A percentile compares a stretch with the other conserved stretches of the same genome.
phyloP scores from a whole-genome alignment of 2,797 vertebrate species.

The Danio aesculapii region DNA sequence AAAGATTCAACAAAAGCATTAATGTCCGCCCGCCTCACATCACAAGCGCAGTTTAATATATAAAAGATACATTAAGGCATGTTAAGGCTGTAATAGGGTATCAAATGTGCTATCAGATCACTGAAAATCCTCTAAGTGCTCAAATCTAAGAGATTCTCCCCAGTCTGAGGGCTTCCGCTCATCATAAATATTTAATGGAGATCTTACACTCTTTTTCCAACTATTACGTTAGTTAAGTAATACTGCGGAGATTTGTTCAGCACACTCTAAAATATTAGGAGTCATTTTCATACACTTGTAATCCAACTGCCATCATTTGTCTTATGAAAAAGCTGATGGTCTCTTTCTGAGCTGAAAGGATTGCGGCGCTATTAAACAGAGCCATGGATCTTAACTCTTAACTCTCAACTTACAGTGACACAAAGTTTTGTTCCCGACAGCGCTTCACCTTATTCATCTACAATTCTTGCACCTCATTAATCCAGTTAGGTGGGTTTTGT shows the following conservation, averaged over 20 bases:
- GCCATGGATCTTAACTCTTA: not conserved
- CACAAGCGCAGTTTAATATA: constrained; percentile 30
- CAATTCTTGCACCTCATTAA: constrained; percentile 23
- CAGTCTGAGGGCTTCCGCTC: constrained; percentile 16
- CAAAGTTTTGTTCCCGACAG: constrained; percentile 18
- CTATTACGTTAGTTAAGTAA: constrained; percentile 17
- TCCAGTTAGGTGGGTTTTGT: constrained; percentile 11
- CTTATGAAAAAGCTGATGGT: constrained; percentile 80
- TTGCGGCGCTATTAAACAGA: not conserved
- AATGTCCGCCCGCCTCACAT: not conserved
- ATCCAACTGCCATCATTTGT: constrained; percentile 58
- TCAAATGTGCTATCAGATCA: constrained; percentile 18
- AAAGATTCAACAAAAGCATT: constrained; percentile 2
- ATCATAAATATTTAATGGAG: constrained; percentile 40
- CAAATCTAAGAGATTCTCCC: constrained; percentile 9
- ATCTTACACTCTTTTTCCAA: constrained; percentile 7
- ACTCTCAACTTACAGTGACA: constrained; percentile 4
- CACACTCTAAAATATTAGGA: not conserved
- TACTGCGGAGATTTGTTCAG: constrained; percentile 3
- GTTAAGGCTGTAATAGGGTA: constrained; percentile 1
- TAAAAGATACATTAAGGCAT: constrained; percentile 38
- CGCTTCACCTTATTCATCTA: constrained; percentile 23
- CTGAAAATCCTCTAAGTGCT: not conserved
- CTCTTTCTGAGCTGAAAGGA: constrained; percentile 66
- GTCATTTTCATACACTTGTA: constrained; percentile 49